Conservation (phyloP, 2,888 invertebrate genomes). For the Furcula furcula region DNA sequence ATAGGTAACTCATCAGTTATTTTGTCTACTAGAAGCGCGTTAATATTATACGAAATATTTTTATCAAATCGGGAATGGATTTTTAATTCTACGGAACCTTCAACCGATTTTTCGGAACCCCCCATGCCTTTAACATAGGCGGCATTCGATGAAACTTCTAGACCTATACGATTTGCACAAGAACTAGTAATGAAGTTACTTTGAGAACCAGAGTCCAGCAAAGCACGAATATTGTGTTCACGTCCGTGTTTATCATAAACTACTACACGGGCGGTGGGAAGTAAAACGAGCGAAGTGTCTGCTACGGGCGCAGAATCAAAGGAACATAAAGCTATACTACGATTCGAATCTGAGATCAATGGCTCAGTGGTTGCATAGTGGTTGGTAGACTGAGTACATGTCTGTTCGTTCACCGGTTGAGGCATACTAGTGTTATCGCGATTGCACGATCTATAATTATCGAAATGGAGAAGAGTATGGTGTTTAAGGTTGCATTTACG, state of each 20-base stretch:
- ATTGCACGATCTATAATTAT: too few relatives aligned
- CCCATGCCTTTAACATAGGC: slow-evolving; percentile 12
- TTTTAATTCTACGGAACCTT: slow-evolving; percentile 2
- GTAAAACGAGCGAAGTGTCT: too few relatives aligned
- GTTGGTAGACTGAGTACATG: neutral
- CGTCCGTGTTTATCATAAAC: neutral
- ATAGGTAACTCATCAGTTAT: slow-evolving; percentile 13
- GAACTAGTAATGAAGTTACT: slow-evolving; percentile 10
- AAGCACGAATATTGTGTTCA: slow-evolving; percentile 4
- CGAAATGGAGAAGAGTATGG: too few relatives aligned
- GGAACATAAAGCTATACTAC: neutral
- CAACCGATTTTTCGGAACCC: slow-evolving; percentile 4
- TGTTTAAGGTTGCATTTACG: too few relatives aligned
- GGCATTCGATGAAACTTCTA: neutral
- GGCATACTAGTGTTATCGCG: neutral
- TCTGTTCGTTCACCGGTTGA: neutral
- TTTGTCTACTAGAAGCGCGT: slow-evolving; percentile 10
- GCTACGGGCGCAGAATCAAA: neutral
- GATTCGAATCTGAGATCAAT: too few relatives aligned
- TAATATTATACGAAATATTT: slow-evolving; percentile 7
- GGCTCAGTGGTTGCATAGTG: too few relatives aligned
- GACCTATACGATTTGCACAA: slow-evolving; percentile 7
- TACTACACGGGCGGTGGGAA: neutral
- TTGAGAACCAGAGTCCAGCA: slow-evolving; percentile 14
- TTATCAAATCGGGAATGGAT: slow-evolving; percentile 10